Evolutionary conservation across 30 jellyfish, hydroid and myxozoan genomes (phyloP), one percentile per base, ranked within the genome.

Genomic region (Pseudorhiza aurosa): DNA sequence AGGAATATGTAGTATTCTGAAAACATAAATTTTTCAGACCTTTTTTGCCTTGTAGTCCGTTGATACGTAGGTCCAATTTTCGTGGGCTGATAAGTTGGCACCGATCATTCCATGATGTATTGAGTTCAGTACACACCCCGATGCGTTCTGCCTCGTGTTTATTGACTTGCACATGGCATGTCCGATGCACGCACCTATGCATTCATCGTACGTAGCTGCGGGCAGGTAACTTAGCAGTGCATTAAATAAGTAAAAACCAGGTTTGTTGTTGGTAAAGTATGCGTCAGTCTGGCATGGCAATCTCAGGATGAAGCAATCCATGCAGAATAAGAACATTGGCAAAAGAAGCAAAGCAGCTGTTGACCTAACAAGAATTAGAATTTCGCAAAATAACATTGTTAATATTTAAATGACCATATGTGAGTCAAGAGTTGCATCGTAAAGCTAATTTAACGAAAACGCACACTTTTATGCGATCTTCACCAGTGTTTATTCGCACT

Each of bases 281-380:
- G 70, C 70, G 8, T 56, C 70, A n/a, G 70, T 56, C 14, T 56
- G 70, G 36, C 70, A 56, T 25, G 70, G 70, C 37, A 56, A 21
- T 56, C 70, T 56, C 36, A 56, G 36, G 37, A 56, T 56, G 28
- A 56, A 14, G 37, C 70, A 7, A 37, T 56, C 37, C 2, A 22
- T 31, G 6, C 70, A 2, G 9, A 22, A 56, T 31, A 56, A 4
- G 8, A 18, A 56, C 9, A 56, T 31, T 10, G 70, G 70, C 4
- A 56, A 25, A 17, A 31, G 19, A n/a, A 56, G 36, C n/a, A 28
- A 18, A 17, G 25, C 8, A 22, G 14, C 5, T 2, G 14, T 1
- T 15, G 33, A 7, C 36, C 70, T 56, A 21, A 56, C 9, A 25
- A 56, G 70, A 56, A 56, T 1, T 17, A 7, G n/a, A n/a, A n/a